Base-by-base conservation (phyloP, 2,797 vertebrate species). In the Lates japonicus region DNA sequence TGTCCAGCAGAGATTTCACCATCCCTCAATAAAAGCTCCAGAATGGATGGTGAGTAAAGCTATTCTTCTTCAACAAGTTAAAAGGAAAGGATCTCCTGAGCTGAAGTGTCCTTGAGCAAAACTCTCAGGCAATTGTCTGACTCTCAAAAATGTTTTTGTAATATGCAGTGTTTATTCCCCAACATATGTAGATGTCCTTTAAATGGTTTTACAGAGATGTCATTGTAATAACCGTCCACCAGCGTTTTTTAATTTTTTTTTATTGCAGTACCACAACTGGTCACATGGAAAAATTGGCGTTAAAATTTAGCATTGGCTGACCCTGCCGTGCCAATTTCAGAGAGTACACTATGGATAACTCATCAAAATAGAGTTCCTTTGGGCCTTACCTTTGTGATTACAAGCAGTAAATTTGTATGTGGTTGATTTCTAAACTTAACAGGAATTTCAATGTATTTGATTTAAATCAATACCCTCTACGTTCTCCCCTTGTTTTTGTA, bases 1-100 rank as follows among this genome's bases (percentile, higher is more conserved):
- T 61, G 63, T 73, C 70, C 77, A 59, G 76, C 33, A 68, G 65
- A 33, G 52, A 71, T 82, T 68, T 83, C 20, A 42, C 4, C 29
- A 59, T 64, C 39, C 22, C 57, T 67, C 33, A 73, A 77, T 68
- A 52, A 7, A 42, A 61, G 10, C 13, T 52, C 55, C 8, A 42
- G 14, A 48, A 35, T 48, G 29, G 25, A 62, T 12, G 1, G 17
- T 39, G 49, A 41, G 20, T 12, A 8, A 31, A 70, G 19, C 29
- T 35, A 17, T 66, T 60, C 6, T 75, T 60, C 25, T 57, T 63
- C 9, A 57, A 13, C 35, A 44, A 60, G 8, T 71, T 44, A n/a
- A n/a, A n/a, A n/a, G 48, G 12, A 48, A 68, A 66, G 2, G 3
- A 39, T 33, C 12, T 46, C n/a, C 25, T 13, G 17, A n/a, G 12